Evolutionary conservation across 2,888 invertebrate genomes (phyloP).

Genomic region (Ariolimax columbianus): DNA sequence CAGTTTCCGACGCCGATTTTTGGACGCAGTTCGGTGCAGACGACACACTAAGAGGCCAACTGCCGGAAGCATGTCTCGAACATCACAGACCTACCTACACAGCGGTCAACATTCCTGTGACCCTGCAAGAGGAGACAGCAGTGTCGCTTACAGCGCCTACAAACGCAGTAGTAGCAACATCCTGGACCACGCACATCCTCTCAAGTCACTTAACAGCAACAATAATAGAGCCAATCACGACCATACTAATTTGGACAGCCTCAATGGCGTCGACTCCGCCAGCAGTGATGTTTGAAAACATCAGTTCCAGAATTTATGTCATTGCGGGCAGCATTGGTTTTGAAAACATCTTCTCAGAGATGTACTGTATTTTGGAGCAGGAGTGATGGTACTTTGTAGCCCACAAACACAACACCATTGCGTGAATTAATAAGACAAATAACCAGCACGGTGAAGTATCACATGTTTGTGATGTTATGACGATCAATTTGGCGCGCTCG

Average conservation of each 20-base stretch:
- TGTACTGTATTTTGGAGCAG: not conserved
- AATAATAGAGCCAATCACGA: constrained; percentile 18
- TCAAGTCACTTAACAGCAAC: constrained; percentile 35
- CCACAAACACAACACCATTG: too few species aligned
- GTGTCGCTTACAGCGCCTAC: constrained; percentile 1
- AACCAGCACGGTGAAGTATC: too few species aligned
- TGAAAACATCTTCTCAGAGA: not conserved
- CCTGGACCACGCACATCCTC: constrained; percentile 1
- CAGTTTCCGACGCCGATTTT: constrained; percentile 42
- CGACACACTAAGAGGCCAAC: not conserved
- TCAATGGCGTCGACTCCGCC: not conserved
- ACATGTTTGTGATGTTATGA: too few species aligned
- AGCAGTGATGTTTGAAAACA: constrained; percentile 41
- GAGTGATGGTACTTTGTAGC: not conserved
- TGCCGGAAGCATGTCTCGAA: constrained; percentile 37
- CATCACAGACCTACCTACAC: constrained; percentile 48
- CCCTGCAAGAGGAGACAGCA: not conserved
- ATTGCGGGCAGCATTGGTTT: too few species aligned
- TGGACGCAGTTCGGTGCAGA: constrained; percentile 44
- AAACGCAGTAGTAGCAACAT: constrained; percentile 2
- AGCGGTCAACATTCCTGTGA: constrained; percentile 21
- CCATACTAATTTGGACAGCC: not conserved
- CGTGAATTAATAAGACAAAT: too few species aligned
- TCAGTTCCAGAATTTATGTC: too few species aligned
- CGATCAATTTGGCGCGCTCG: too few species aligned